Percentiles rank a stretch among this genome's conserved stretches.
Conservation (phyloP, 2,888 invertebrate genomes). For the Merodon equestris region DNA sequence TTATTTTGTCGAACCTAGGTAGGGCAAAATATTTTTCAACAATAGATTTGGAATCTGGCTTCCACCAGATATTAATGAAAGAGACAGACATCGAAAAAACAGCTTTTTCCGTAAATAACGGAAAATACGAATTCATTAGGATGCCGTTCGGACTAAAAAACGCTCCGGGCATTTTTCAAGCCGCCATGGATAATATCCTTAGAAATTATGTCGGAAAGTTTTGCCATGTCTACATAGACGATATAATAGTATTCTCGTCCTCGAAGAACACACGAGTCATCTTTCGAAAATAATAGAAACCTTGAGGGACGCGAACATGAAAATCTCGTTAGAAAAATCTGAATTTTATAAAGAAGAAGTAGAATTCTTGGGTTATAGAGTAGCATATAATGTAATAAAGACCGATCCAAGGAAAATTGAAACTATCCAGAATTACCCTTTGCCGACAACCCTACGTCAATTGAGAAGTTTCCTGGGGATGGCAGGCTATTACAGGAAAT, state of each 20-base stretch:
- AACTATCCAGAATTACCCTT: constrained; percentile 9
- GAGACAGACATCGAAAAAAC: constrained; percentile 8
- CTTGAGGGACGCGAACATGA: constrained; percentile 26
- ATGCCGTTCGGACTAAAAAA: constrained; percentile 29
- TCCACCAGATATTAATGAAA: constrained; percentile 8
- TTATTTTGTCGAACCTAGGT: constrained; percentile 9
- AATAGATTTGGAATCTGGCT: constrained; percentile 9
- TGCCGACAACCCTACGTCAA: constrained; percentile 12
- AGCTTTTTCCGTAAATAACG: constrained; percentile 11
- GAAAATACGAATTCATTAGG: constrained; percentile 22
- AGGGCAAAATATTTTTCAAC: constrained; percentile 6
- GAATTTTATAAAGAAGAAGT: constrained; percentile 15
- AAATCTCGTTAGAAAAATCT: constrained; percentile 30
- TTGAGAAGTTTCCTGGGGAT: constrained; percentile 17
- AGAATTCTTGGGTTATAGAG: constrained; percentile 31
- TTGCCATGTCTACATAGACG: constrained; percentile 22
- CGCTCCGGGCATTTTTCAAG: constrained; percentile 16
- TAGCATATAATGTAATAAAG: constrained; percentile 22
- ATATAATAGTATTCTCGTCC: constrained; percentile 28
- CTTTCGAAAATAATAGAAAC: not conserved
- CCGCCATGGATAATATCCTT: constrained; percentile 12
- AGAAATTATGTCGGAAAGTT: constrained; percentile 11
- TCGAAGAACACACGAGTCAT: not conserved
- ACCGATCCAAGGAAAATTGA: constrained; percentile 16
- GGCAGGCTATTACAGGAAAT: constrained; percentile 28